phyloP scores from a whole-genome alignment of 2,888 invertebrate genomes.

The Aricia artaxerxes region DNA sequence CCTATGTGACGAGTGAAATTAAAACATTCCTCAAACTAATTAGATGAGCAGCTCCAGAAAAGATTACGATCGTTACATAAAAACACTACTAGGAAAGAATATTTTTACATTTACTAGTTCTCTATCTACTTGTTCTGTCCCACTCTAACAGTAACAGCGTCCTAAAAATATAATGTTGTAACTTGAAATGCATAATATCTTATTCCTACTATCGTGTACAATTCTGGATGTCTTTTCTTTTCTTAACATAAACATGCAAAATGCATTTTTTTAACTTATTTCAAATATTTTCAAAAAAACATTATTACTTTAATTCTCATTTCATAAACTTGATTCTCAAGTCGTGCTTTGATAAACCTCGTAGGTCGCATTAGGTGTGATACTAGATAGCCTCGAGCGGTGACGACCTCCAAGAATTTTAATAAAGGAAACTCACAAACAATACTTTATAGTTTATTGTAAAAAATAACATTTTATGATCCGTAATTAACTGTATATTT shows the following conservation, averaged over 20 bases:
- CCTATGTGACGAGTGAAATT: slow-evolving; percentile 29
- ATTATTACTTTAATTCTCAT: neutral
- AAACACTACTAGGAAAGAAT: neutral
- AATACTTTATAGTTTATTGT: slow-evolving; percentile 22
- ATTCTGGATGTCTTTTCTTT: neutral
- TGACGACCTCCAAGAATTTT: slow-evolving; percentile 24
- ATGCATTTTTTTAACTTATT: neutral
- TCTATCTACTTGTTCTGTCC: neutral
- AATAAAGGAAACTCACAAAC: slow-evolving; percentile 28
- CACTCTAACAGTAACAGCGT: neutral
- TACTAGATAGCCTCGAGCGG: neutral
- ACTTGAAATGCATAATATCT: neutral
- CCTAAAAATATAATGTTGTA: neutral
- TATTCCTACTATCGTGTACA: neutral
- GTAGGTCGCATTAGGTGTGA: neutral
- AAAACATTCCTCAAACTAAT: slow-evolving; percentile 27
- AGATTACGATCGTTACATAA: slow-evolving; percentile 22
- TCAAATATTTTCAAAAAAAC: too few relatives aligned
- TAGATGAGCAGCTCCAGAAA: slow-evolving; percentile 23
- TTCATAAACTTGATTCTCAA: neutral
- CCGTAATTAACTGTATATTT: slow-evolving; percentile 21
- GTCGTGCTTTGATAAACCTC: neutral
- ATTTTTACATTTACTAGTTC: neutral
- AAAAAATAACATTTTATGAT: slow-evolving; percentile 14
- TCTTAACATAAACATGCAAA: neutral